Percentiles rank a stretch among this genome's conserved stretches.
These are phyloP conservation scores for Biston stratarius DNA, from an alignment of 2,888 invertebrate species.

Conservation along the genomic window DNA sequence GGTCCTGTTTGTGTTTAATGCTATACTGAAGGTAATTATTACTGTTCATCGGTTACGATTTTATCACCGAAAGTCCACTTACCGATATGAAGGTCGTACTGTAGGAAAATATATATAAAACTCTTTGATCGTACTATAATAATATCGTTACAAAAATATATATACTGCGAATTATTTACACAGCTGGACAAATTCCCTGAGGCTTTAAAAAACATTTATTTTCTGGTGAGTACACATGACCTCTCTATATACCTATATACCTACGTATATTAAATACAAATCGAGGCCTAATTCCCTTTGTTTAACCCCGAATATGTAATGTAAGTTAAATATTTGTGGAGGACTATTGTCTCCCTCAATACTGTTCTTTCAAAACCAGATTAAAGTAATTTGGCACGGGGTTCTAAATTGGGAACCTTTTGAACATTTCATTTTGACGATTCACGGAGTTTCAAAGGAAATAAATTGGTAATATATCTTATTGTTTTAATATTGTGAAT, in stretches of 20 bases:
- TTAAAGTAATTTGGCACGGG: constrained; percentile 24
- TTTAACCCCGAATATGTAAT: constrained; percentile 24
- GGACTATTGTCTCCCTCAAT: constrained; percentile 24
- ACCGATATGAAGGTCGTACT: too few species aligned
- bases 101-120: too few species aligned
- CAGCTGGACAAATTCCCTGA: constrained; percentile 8
- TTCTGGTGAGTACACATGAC: background rate
- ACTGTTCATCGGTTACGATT: too few species aligned
- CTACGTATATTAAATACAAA: constrained; percentile 16
- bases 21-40: too few species aligned
- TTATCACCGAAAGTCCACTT: too few species aligned
- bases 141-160: too few species aligned
- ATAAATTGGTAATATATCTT: background rate
- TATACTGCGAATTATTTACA: background rate
- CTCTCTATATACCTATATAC: background rate
- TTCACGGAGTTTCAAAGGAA: background rate
- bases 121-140: too few species aligned
- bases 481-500: background rate
- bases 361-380: constrained; percentile 33
- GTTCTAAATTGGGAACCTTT: constrained; percentile 4
- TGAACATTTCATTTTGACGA: constrained; percentile 9
- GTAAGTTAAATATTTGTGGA: constrained; percentile 31
- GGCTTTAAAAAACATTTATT: constrained; percentile 2
- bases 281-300: constrained; percentile 20
- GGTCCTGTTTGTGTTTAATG: background rate